Evolutionary conservation across 1,140 invertebrate species (phyloP), one percentile per base, ranked within the genome.

Genomic region (Meteorus sp.): DNA sequence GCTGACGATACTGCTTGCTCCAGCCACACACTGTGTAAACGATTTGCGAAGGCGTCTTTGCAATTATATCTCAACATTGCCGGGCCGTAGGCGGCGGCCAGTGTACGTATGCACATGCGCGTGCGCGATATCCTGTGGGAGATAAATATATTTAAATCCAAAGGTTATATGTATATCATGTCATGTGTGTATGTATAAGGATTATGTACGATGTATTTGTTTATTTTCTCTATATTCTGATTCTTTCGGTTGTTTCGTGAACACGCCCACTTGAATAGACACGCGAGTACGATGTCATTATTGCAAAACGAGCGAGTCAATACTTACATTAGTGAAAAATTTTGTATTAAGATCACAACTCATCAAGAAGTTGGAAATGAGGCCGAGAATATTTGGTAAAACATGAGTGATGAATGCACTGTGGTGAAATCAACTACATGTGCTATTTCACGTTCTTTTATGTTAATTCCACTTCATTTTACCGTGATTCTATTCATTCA

Each of bases 31-130:
- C n/a, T n/a, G n/a, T n/a, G 45, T 48, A 48, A 27, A 56, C 54
- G 44, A 56, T 56, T 56, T 19, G 54, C 31, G 54, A 56, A 44
- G 54, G 54, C 54, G 54, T 56, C 19, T 17, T 56, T n/a, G 45
- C 45, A 48, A 48, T 48, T 48, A 48, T 48, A 48, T 11, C 3
- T 29, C 13, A 48, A 33, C 29, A 11, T 33, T 7, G 29, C 6
- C 45, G 23, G 7, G 43, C 11, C 11, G 23, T 19, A 23, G 45
- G 20, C 13, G 23, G 13, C 43, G 20, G 20, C 35, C 17, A 39
- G n/a, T 43, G 8, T 43, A 11, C 13, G 41, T 43, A 43, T 43
- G 17, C 22, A 8, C 17, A 43, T 11, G 22, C 2, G 13, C 17
- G 6, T 15, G n/a, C 17, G 13, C n/a, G n/a, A n/a, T n/a, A n/a